phyloP scores from a whole-genome alignment of 1,140 invertebrate species.

The Brachystomella parvula region DNA sequence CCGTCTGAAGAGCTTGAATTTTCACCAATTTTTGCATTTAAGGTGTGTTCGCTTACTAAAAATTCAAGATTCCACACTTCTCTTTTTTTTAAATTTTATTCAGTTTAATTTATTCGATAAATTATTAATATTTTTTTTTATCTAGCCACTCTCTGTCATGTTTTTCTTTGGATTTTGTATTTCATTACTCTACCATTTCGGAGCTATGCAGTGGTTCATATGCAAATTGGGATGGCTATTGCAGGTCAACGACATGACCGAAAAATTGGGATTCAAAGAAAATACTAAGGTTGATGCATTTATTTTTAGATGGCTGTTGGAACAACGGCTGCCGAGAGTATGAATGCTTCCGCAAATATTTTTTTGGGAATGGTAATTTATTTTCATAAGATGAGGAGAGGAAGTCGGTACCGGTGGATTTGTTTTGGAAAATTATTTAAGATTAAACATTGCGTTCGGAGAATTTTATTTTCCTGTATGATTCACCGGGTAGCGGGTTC shows the following conservation, averaged over 20 bases:
- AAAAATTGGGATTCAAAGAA: slow-evolving; percentile 25
- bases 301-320: slow-evolving; percentile 52
- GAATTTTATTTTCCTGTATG: background rate
- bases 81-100: background rate
- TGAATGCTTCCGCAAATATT: slow-evolving; percentile 62
- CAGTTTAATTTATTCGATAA: background rate
- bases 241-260: slow-evolving; percentile 43
- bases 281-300: slow-evolving; percentile 7
- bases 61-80: background rate
- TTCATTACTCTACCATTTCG: slow-evolving; percentile 77
- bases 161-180: slow-evolving; percentile 85
- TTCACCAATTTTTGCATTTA: slow-evolving; percentile 64
- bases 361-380: slow-evolving; percentile 30
- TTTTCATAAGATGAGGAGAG: too few relatives aligned
- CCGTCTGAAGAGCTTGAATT: slow-evolving; percentile 5
- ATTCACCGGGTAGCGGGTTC: too few relatives aligned
- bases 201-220: slow-evolving; percentile 77
- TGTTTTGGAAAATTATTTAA: background rate
- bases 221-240: slow-evolving; percentile 70
- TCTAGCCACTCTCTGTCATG: slow-evolving; percentile 71
- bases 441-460: background rate
- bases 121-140: slow-evolving; percentile 21
- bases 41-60: slow-evolving; percentile 50
- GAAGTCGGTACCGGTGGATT: too few relatives aligned
- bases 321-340: slow-evolving; percentile 85